Conservation (phyloP, 1,140 invertebrate genomes). For the Charaxes varanes region DNA sequence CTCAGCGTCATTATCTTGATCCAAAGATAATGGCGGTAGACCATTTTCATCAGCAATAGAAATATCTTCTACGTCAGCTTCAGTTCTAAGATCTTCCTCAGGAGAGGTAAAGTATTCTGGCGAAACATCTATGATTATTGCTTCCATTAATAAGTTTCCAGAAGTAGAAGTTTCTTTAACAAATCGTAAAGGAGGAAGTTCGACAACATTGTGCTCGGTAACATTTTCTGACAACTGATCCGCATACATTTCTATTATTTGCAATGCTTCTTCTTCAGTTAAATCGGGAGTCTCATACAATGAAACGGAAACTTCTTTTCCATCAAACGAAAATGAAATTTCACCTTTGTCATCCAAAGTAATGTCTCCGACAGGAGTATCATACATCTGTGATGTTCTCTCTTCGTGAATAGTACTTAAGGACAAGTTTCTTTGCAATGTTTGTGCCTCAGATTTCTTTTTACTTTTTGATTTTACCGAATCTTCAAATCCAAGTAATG, state of each 20-base stretch:
- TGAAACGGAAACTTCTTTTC: conserved; percentile 92
- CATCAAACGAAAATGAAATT: conserved; percentile 92
- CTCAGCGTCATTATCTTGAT: conserved; percentile 47
- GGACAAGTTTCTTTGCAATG: conserved; percentile 83
- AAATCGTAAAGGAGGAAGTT: conserved; percentile 91
- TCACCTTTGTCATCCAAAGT: conserved; percentile 88
- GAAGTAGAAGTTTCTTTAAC: conserved; percentile 91
- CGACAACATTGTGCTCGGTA: conserved; percentile 89
- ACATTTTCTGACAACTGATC: conserved; percentile 93
- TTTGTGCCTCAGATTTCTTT: conserved; percentile 71
- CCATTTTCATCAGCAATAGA: conserved; percentile 81
- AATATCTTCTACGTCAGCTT: conserved; percentile 89
- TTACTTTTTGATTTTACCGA: conserved; percentile 73
- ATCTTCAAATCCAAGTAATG: conserved; percentile 90
- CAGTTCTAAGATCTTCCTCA: conserved; percentile 87
- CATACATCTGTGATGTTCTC: conserved; percentile 89
- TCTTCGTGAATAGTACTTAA: conserved; percentile 94
- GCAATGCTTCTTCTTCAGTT: conserved; percentile 91
- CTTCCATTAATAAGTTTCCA: conserved; percentile 91
- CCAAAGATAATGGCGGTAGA: conserved; percentile 55
- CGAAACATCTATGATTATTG: conserved; percentile 92
- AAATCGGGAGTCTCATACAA: conserved; percentile 93
- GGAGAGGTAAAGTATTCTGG: conserved; percentile 85
- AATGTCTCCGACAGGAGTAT: conserved; percentile 84
- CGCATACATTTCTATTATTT: conserved; percentile 95